These are phyloP conservation scores for Incurvaria masculella DNA, from an alignment of 2,888 invertebrate genomes.

Conservation along the genomic window DNA sequence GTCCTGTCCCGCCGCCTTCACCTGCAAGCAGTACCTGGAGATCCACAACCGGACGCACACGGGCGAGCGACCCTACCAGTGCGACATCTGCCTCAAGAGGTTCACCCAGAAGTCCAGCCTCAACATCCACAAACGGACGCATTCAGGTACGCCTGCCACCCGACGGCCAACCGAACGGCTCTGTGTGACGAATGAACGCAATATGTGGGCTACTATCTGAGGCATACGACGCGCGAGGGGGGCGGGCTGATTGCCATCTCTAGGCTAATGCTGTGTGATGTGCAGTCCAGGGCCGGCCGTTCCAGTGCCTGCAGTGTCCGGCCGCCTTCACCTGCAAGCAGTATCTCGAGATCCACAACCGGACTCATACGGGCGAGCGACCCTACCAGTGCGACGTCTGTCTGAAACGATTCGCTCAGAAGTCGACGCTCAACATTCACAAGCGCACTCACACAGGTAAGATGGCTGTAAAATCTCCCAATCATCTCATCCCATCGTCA, in stretches of 20 bases:
- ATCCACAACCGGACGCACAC: constrained; percentile 62
- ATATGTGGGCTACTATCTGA: constrained; percentile 28
- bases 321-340: constrained; percentile 59
- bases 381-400: constrained; percentile 70
- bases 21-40: constrained; percentile 59
- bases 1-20: constrained; percentile 59
- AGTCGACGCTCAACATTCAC: constrained; percentile 78
- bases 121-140: constrained; percentile 77
- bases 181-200: constrained; percentile 25
- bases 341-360: constrained; percentile 54
- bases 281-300: constrained; percentile 57
- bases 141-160: constrained; percentile 52
- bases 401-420: constrained; percentile 77
- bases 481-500: constrained; percentile 6
- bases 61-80: constrained; percentile 61
- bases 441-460: constrained; percentile 72
- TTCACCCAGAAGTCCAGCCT: constrained; percentile 82
- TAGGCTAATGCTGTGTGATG: neutral
- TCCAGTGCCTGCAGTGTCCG: constrained; percentile 59
- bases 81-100: constrained; percentile 74
- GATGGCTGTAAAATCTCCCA: constrained; percentile 15
- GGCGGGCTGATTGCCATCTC: constrained; percentile 15
- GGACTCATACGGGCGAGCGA: constrained; percentile 55
- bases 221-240: constrained; percentile 14
- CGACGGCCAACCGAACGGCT: constrained; percentile 8